Conservation (phyloP, 2,797 vertebrate genomes). For the Acropternis orthonyx region DNA sequence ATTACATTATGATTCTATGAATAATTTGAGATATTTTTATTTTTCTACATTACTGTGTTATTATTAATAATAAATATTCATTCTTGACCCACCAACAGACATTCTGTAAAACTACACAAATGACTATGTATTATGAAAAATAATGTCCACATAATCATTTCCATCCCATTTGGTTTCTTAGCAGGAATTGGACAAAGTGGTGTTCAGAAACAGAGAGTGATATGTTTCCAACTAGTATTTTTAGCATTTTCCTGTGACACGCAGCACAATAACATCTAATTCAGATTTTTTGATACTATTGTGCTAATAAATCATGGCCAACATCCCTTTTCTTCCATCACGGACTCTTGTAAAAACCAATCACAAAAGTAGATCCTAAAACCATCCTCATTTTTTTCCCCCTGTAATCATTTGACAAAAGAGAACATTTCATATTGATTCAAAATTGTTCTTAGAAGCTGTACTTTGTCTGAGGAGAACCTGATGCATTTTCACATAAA, state of each 20-base stretch:
- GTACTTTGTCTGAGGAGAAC: neutral
- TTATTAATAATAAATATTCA: neutral
- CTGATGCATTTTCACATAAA: conserved; percentile 24
- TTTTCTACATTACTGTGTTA: neutral
- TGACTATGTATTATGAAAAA: neutral
- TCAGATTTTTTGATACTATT: neutral
- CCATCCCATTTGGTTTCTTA: neutral
- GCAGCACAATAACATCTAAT: neutral
- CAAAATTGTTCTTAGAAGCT: neutral
- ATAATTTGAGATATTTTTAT: neutral
- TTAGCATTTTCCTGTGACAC: neutral
- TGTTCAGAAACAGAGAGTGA: neutral
- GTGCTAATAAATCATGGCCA: neutral
- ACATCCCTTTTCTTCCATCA: neutral
- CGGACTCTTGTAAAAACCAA: neutral
- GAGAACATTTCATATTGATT: neutral
- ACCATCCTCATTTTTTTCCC: neutral
- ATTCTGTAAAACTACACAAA: neutral
- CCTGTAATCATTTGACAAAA: conserved; percentile 29
- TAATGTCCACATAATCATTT: neutral
- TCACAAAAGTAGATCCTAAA: conserved; percentile 5
- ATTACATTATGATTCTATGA: neutral
- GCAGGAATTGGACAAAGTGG: neutral
- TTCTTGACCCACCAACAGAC: neutral
- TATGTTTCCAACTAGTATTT: neutral